Base-by-base conservation (phyloP, 2,797 vertebrate genomes). In the Helicolenus hilgendorfi region DNA sequence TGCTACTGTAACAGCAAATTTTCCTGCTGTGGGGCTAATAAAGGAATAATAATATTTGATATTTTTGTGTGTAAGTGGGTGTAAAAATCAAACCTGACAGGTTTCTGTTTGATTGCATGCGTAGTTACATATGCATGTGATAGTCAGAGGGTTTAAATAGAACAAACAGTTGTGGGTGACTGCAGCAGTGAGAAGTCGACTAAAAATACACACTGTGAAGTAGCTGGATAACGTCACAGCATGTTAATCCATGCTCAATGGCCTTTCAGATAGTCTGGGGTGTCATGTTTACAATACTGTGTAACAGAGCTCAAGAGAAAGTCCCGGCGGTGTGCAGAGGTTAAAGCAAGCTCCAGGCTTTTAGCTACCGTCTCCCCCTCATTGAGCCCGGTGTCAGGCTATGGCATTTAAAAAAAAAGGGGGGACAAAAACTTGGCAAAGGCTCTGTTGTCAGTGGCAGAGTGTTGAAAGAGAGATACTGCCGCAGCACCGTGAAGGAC, bases 401-500 rank as follows among this genome's bases (percentile, higher is more conserved):
- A 38, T 92, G 94, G 86, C 94, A 95, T 96, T 96, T 96, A 13
- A 87, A 90, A 89, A 73, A 15, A 24, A 80, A 62, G 87, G 85
- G 77, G 88, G 86, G 79, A 90, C 85, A 90, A 91, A 94, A 87
- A 86, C 86, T 90, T 94, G 94, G 92, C 87, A 90, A 72, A 64
- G 83, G 88, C 89, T 90, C 60, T 85, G 90, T 90, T 93, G 93
- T 95, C 91, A 83, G 83, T 72, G 72, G 77, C 65, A 8, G 74
- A 83, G 81, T 64, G 85, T 87, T 83, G 80, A 92, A 84, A 88
- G 80, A 80, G 84, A 81, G 84, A 79, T 88, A 73, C 81, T 56
- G 88, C 83, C 67, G 86, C 75, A 86, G 87, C 75, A 85, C 83
- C 84, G 67, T 93, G 93, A 96, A 97, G 96, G 94, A 95, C 96